These are phyloP conservation scores for Aleiodes leptofemur DNA, from an alignment of 2,888 invertebrate species.

Conservation along the genomic window DNA sequence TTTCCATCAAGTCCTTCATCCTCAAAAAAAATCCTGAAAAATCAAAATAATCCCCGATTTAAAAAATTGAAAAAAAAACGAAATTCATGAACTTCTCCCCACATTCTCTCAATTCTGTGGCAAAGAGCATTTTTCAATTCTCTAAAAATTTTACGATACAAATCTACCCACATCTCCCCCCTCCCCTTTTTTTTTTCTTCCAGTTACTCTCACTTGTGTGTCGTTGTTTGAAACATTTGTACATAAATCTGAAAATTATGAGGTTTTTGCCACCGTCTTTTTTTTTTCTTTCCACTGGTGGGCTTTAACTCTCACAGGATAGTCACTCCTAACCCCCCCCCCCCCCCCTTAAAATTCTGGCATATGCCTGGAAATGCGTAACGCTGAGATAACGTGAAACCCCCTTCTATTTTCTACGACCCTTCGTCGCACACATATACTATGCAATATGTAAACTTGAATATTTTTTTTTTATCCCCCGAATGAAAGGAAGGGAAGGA, in stretches of 20 bases:
- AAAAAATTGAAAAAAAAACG: no score
- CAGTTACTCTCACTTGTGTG: constrained; percentile 13
- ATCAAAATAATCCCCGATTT: no score
- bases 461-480: constrained; percentile 30
- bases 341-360: constrained; percentile 53
- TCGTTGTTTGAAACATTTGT: constrained; percentile 69
- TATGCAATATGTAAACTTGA: constrained; percentile 37
- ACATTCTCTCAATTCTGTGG: not conserved
- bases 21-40: not conserved
- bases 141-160: constrained; percentile 71
- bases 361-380: constrained; percentile 74
- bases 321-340: constrained; percentile 45
- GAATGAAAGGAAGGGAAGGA: constrained; percentile 16
- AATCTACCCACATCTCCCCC: constrained; percentile 62
- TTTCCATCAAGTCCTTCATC: no score
- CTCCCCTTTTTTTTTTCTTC: constrained; percentile 39
- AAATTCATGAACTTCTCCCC: not conserved
- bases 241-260: constrained; percentile 75
- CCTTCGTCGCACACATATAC: constrained; percentile 21
- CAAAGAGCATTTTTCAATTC: constrained; percentile 73
- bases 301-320: constrained; percentile 2
- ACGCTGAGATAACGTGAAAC: constrained; percentile 69
- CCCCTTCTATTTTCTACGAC: constrained; percentile 51
- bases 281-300: constrained; percentile 49
- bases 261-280: constrained; percentile 54